phyloP scores from a whole-genome alignment of 2,113 vertebrate species.

The Sigmodon hispidus region DNA sequence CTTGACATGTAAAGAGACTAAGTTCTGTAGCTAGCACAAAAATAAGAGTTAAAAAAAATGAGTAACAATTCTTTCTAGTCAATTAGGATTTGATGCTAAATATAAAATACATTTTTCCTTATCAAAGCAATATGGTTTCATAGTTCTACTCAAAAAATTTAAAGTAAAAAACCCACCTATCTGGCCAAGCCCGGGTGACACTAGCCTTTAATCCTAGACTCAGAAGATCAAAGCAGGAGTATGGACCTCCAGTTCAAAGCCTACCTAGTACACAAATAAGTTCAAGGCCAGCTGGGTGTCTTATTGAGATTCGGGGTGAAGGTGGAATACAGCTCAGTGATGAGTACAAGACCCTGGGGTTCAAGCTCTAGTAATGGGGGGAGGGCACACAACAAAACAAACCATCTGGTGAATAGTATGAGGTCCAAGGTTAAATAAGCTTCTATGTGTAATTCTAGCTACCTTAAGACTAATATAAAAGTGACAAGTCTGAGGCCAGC shows the following conservation, averaged over 20 bases:
- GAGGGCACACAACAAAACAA: background rate
- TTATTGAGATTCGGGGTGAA: background rate
- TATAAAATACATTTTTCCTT: background rate
- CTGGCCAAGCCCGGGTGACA: background rate
- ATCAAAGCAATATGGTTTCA: constrained; percentile 36
- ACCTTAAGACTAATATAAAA: background rate
- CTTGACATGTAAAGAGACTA: background rate
- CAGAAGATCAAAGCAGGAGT: background rate
- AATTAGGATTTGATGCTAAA: background rate
- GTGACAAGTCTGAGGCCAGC: background rate
- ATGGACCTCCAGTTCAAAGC: background rate
- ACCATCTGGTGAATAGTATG: background rate
- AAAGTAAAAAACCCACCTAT: background rate
- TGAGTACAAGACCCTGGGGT: background rate
- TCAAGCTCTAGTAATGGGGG: background rate
- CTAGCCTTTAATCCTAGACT: background rate
- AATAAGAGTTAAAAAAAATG: background rate
- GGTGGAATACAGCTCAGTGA: background rate
- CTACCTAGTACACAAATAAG: background rate
- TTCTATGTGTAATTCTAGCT: background rate
- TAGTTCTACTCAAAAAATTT: background rate
- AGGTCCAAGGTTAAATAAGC: background rate
- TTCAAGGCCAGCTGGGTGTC: background rate
- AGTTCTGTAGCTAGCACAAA: background rate
- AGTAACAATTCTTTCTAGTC: background rate